Percentiles rank a stretch among this genome's conserved stretches.
phyloP scores from a whole-genome alignment of 1,140 invertebrate species.

The Pristionchus pacificus region DNA sequence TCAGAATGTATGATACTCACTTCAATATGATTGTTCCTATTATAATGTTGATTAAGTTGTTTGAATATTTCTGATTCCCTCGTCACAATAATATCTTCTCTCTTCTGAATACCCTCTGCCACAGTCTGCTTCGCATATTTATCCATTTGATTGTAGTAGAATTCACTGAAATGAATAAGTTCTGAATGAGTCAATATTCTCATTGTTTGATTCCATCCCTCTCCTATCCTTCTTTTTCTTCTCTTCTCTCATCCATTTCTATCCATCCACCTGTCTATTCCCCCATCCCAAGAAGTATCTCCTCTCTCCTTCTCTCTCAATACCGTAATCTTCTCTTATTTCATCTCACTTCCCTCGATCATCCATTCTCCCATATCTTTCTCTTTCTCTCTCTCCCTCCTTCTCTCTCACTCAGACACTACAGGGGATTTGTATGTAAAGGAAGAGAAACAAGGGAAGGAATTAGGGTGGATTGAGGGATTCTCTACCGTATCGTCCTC shows the following conservation, averaged over 20 bases:
- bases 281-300: background rate
- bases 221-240: background rate
- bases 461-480: too few species aligned
- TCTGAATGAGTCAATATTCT: background rate
- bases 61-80: constrained; percentile 93
- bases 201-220: background rate
- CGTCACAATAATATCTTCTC: constrained; percentile 85
- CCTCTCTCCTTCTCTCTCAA: background rate
- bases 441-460: too few species aligned
- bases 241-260: background rate
- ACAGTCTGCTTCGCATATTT: constrained; percentile 96
- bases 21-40: constrained; percentile 99
- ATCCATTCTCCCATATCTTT: too few species aligned
- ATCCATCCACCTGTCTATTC: background rate
- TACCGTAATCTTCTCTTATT: background rate
- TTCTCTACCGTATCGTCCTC: too few species aligned
- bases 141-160: constrained; percentile 99
- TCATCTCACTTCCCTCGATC: too few species aligned
- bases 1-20: constrained; percentile 64
- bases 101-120: constrained; percentile 86
- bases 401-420: too few species aligned
- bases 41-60: constrained; percentile 97
- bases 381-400: too few species aligned
- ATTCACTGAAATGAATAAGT: constrained; percentile 74
- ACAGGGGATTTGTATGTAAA: too few species aligned